Evolutionary conservation across 2,113 vertebrate genomes (phyloP), one percentile per base, ranked within the genome.

Genomic region (Prietella phreatophila): DNA sequence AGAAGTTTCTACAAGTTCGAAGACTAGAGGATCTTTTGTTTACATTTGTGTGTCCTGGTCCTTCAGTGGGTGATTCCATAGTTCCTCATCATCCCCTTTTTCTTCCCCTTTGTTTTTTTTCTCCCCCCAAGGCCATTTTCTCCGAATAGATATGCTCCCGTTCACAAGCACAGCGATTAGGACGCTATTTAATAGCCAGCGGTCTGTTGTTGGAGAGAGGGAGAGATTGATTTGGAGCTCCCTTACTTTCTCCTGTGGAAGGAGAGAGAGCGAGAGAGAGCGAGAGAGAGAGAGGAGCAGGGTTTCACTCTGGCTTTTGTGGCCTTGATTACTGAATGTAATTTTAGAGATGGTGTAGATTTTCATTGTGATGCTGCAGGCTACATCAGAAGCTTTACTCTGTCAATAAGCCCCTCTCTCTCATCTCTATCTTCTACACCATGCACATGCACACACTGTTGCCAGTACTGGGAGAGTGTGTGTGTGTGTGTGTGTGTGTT

Each of bases 281-380:
- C 60, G 81, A 60, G 55, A 63, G 30, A 36, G 67, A 47, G 19
- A 30, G 55, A 58, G 53, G 53, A 58, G 82, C 85, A 83, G 84
- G 69, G 67, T 89, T 83, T 89, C 85, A 83, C 79, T 58, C 13
- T 36, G 58, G 89, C 65, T 73, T 87, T 83, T 75, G 42, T 84
- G 83, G 87, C 84, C 86, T 27, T 87, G 88, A 86, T 86, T 47
- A 84, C 80, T 80, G 85, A 93, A 93, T 87, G 95, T 95, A 92
- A 95, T 96, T 94, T 95, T 95, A 95, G 94, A 94, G 92, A 94
- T 93, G 93, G 94, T 95, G 91, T 95, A 94, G 92, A 93, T 94
- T 95, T 95, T 94, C 94, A 93, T 92, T 91, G 91, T 91, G 93
- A 94, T 94, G 93, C 93, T 94, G 91, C 91, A 82, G 93, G 90